These are phyloP conservation scores for Drosophila borborema DNA, from an alignment of 2,888 invertebrate species.

Conservation along the genomic window DNA sequence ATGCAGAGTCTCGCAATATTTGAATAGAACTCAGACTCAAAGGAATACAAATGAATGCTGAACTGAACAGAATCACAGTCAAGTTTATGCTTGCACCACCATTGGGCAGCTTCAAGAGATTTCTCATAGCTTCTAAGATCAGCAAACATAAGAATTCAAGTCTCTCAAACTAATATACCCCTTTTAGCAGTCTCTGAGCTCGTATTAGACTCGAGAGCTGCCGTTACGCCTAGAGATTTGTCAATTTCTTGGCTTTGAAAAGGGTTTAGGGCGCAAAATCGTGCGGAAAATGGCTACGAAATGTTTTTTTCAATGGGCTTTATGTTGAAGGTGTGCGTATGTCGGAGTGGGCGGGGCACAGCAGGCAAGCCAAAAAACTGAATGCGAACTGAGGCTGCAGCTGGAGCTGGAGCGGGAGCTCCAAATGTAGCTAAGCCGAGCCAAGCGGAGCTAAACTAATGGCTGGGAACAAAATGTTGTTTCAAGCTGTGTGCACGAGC, in stretches of 20 bases:
- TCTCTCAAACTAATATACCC: background rate
- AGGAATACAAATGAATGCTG: no score
- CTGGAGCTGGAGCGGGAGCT: background rate
- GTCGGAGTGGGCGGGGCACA: slow-evolving; percentile 25
- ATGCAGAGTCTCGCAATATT: no score
- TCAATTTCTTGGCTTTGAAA: slow-evolving; percentile 49
- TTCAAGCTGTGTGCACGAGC: slow-evolving; percentile 78
- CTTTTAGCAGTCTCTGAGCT: no score
- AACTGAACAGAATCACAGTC: no score
- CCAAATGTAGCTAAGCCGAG: slow-evolving; percentile 13
- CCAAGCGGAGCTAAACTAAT: slow-evolving; percentile 62
- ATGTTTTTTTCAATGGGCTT: slow-evolving; percentile 26
- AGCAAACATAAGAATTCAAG: background rate
- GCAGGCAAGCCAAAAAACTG: slow-evolving; percentile 31
- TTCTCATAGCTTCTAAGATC: background rate
- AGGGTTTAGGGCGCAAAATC: slow-evolving; percentile 60
- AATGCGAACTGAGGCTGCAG: background rate
- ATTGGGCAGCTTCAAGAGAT: background rate
- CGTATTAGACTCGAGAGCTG: slow-evolving; percentile 23
- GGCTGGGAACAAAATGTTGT: slow-evolving; percentile 74
- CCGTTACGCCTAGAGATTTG: slow-evolving; percentile 37
- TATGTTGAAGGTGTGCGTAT: slow-evolving; percentile 19
- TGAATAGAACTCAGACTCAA: no score
- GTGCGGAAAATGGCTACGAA: slow-evolving; percentile 64
- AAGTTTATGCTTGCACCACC: no score